Evolutionary conservation across 2,888 invertebrate species (phyloP), one percentile per base, ranked within the genome.

Genomic region (Caenorhabditis japonica): DNA sequence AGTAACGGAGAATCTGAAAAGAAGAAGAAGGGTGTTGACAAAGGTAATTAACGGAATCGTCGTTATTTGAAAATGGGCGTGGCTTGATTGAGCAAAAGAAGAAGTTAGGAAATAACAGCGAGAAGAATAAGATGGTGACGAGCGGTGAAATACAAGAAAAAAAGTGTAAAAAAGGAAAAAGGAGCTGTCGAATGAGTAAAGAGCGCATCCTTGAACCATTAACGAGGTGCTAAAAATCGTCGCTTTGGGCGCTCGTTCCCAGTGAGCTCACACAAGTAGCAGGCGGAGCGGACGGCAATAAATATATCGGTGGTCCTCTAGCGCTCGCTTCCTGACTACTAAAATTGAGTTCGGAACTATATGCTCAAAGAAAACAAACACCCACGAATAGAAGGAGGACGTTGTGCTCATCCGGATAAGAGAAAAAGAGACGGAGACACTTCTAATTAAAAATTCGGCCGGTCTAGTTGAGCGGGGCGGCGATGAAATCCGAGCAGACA

Each of bases 291-390:
- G 46, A 17, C 46, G 25, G 62, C 19, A 66, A 66, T 66, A 66
- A 66, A 66, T 66, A n/a, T n/a, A 66, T 66, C 56, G 49, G n/a
- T n/a, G 55, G 56, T 49, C 66, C 49, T 58, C 56, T n/a, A n/a
- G n/a, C 19, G 30, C 39, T 64, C 64, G 66, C 56, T 66, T 66
- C 66, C 66, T 64, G 66, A 66, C 66, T 66, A 66, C 56, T 66
- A 56, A 66, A 66, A 66, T 66, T 66, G 66, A 66, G 66, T 66
- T 66, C 66, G 66, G 66, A 66, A 66, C 66, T 66, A 66, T 30
- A 30, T 66, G 56, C 51, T 47, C 47, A 36, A 30, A 41, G 30
- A 10, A 17, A 52, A 19, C 46, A 21, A 66, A 66, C 51, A 66
- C 51, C 43, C 66, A 56, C 47, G n/a, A n/a, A n/a, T n/a, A n/a